Evolutionary conservation across 2,888 invertebrate species (phyloP), one percentile per base, ranked within the genome.

Genomic region (Zonitis immaculata): DNA sequence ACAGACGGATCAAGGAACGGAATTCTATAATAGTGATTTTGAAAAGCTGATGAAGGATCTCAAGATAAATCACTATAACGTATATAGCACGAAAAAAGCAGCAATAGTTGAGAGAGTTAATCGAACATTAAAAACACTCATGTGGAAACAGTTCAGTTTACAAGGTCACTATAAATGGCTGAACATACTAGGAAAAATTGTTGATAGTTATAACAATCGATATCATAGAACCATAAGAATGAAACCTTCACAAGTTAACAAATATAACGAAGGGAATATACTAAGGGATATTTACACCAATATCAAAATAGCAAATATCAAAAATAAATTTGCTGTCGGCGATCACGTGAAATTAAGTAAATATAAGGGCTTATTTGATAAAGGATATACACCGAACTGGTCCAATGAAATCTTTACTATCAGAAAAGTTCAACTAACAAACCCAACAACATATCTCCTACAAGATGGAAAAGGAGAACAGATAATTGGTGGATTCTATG

Each of bases 311-410:
- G 48, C 69, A 52, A 49, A 26, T 20, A 47, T 42, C 32, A 30
- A 18, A 5, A 27, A 12, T 16, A 62, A 58, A 46, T 64, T 54
- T 35, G 64, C 56, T 47, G 47, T 66, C 42, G 67, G 64, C 11
- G 68, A 72, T 59, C 47, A 61, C 18, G 71, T 72, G 1, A 51
- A 70, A 9, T 62, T 73, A n/a, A 64, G 62, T 47, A 69, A 68
- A 55, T 51, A 57, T 18, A 69, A 68, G 56, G 47, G 51, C 11
- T 32, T 65, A 8, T 71, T 72, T 57, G 64, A 63, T 9, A 72
- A 72, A 62, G 68, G 67, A 4, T 73, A 70, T 46, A 65, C 63
- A 3, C 67, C 68, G 0, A 69, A 68, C 44, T 73, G 70, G 68
- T 57, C 68, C 2, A 67, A 66, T 1, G 72, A 73, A 54, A 54